Conservation (phyloP, 2,888 invertebrate genomes). For the Muscina levida region DNA sequence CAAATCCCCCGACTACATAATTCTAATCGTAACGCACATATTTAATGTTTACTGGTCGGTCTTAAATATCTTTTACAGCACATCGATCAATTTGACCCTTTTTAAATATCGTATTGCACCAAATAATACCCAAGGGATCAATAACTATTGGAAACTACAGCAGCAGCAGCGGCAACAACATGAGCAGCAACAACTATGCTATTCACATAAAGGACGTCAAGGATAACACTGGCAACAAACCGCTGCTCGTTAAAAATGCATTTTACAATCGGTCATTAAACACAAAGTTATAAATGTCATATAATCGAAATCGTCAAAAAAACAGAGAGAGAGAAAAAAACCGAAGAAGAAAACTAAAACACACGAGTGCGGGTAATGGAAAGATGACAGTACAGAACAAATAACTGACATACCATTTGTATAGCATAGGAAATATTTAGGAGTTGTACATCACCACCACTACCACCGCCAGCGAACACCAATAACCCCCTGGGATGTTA, state of each 20-base stretch:
- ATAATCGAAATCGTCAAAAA: background rate
- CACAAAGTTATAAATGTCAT: conserved; percentile 4
- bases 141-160: conserved; percentile 19
- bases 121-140: background rate
- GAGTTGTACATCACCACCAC: no score
- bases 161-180: background rate
- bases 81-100: conserved; percentile 25
- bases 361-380: no score
- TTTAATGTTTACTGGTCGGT: conserved; percentile 2
- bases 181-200: background rate
- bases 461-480: background rate
- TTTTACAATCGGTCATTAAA: conserved; percentile 43
- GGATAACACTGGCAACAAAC: background rate
- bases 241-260: conserved; percentile 40
- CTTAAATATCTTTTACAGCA: conserved; percentile 4
- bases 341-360: no score
- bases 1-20: background rate
- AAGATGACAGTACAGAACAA: background rate
- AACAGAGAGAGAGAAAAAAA: background rate
- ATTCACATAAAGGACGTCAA: background rate
- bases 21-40: conserved; percentile 13
- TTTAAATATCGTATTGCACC: background rate
- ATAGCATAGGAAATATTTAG: background rate
- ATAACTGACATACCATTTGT: background rate
- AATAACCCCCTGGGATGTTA: background rate